A percentile compares a stretch with the other conserved stretches of the same genome.
Evolutionary conservation across 2,797 vertebrate genomes (phyloP).

Genomic region (Mormyrops attenuatus): DNA sequence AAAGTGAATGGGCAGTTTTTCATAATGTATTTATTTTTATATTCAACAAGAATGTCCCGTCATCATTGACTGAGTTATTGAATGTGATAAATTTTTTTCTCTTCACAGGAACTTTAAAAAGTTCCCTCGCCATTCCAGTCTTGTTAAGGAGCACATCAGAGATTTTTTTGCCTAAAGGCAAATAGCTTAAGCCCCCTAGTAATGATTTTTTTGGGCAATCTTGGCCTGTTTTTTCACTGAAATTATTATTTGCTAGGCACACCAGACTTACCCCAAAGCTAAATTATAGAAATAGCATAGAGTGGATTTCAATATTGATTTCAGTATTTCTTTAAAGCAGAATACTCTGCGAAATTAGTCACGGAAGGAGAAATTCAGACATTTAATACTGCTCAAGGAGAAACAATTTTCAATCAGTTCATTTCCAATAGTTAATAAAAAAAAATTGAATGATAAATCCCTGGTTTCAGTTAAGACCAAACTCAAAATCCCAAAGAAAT

Average conservation of each 20-base stretch:
- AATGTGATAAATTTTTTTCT: neutral
- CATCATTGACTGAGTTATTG: neutral
- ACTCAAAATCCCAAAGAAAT: neutral
- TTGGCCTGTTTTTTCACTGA: conserved; percentile 4
- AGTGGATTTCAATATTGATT: neutral
- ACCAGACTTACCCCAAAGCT: neutral
- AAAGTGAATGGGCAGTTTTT: neutral
- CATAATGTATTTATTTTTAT: neutral
- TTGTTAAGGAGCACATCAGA: conserved; percentile 15
- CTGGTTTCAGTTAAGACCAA: neutral
- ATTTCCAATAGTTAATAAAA: conserved; percentile 5
- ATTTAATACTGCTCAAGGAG: neutral
- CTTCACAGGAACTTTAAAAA: neutral
- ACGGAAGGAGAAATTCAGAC: neutral
- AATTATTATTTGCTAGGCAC: neutral
- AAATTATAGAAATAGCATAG: neutral
- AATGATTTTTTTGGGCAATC: conserved; percentile 1
- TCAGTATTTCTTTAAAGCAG: conserved; percentile 4
- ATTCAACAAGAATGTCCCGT: neutral
- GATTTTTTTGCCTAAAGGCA: conserved; percentile 10
- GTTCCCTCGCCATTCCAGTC: neutral
- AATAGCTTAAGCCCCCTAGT: neutral
- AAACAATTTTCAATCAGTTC: conserved; percentile 4
- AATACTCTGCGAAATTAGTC: neutral
- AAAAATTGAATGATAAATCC: neutral